Evolutionary conservation across 2,797 vertebrate genomes (phyloP), one percentile per base, ranked within the genome.

Genomic region (Distichodus sexfasciatus): DNA sequence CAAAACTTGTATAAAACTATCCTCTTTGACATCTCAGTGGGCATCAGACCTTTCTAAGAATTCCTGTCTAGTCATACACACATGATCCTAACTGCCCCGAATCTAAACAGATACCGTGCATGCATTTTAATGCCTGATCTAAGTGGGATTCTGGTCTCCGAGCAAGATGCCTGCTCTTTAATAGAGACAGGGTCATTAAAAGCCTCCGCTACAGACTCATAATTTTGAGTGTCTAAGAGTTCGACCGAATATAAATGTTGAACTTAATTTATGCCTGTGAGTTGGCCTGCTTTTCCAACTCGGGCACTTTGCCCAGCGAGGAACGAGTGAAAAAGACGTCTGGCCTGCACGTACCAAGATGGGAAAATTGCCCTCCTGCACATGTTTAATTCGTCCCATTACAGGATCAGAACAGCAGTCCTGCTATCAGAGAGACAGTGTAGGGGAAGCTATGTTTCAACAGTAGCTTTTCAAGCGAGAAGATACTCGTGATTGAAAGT

Each of bases 361-460:
- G 21, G 68, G 64, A 44, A 71, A 81, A 80, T 76, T 76, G 66
- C 70, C 74, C 77, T 80, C 71, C n/a, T 58, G 68, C 61, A 65
- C 69, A 47, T 66, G 76, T 83, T 85, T 85, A 85, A 85, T 81
- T 80, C 72, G 59, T 77, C 79, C 81, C 82, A 84, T 88, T 87
- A 87, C 80, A 83, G 77, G 76, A 76, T 74, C 80, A 72, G 79
- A 55, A 43, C 51, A 19, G 60, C 80, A 76, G 79, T 82, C 81
- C 78, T 86, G 70, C n/a, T 81, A 78, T 80, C 79, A 78, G n/a
- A n/a, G n/a, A n/a, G n/a, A n/a, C n/a, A n/a, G n/a, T n/a, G n/a
- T n/a, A n/a, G n/a, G n/a, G n/a, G n/a, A n/a, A n/a, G n/a, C n/a
- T n/a, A n/a, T n/a, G n/a, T n/a, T n/a, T n/a, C n/a, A n/a, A n/a